Conservation (phyloP, 2,888 invertebrate species). For the Andrena praecox region DNA sequence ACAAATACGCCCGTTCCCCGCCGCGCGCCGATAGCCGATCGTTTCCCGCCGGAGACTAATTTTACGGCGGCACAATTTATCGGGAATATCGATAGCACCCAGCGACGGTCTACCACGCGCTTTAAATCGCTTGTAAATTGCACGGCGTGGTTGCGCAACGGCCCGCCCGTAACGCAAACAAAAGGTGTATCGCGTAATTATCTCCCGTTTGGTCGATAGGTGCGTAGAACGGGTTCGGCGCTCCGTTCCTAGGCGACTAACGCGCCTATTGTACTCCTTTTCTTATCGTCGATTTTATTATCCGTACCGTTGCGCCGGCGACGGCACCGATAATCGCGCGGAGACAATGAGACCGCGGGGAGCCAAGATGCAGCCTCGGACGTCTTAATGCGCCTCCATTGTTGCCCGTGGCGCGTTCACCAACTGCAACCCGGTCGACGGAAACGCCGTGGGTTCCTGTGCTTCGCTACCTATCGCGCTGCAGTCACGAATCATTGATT, state of each 20-base stretch:
- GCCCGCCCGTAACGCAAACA: conserved; percentile 23
- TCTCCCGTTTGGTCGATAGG: conserved; percentile 30
- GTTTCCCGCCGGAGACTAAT: conserved; percentile 24
- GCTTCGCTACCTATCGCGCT: conserved; percentile 29
- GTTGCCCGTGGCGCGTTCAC: conserved; percentile 40
- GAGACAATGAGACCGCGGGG: conserved; percentile 62
- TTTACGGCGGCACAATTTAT: conserved; percentile 40
- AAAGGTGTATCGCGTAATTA: conserved; percentile 53
- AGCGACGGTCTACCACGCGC: conserved; percentile 31
- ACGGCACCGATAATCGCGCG: conserved; percentile 52
- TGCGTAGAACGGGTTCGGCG: conserved; percentile 15
- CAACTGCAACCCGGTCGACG: conserved; percentile 40
- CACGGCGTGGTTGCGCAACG: conserved; percentile 21
- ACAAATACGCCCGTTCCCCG: conserved; percentile 15
- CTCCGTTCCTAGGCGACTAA: neutral
- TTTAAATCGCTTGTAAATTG: conserved; percentile 27
- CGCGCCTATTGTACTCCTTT: conserved; percentile 27
- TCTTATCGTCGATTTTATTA: conserved; percentile 52
- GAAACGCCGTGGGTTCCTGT: conserved; percentile 38
- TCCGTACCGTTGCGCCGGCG: conserved; percentile 45
- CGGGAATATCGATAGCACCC: conserved; percentile 36
- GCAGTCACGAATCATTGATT: conserved; percentile 56
- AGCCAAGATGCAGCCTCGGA: conserved; percentile 37
- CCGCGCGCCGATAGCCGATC: neutral
- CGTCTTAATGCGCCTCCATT: conserved; percentile 65